Conservation (phyloP, 2,113 vertebrate species). For the Callaeas wilsoni region DNA sequence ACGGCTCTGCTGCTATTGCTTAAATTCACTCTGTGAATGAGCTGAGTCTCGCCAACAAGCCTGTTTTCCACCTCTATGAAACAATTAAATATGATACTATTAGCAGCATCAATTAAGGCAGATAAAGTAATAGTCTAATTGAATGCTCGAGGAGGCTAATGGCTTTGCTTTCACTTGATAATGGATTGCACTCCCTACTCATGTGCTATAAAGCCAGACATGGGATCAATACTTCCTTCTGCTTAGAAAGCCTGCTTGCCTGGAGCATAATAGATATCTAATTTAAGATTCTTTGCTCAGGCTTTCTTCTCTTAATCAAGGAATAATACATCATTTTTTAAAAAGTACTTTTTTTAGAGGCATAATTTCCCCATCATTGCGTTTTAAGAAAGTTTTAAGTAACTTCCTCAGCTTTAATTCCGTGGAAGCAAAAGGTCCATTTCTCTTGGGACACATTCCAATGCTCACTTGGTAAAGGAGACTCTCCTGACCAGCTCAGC, state of each 20-base stretch:
- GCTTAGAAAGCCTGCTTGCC: slow-evolving; percentile 58
- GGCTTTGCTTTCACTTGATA: slow-evolving; percentile 60
- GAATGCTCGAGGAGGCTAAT: slow-evolving; percentile 68
- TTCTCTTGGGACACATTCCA: not conserved
- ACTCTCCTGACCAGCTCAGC: not conserved
- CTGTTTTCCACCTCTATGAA: slow-evolving; percentile 28
- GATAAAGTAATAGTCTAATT: slow-evolving; percentile 73
- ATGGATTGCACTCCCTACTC: slow-evolving; percentile 59
- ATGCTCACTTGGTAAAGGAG: not conserved
- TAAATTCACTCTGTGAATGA: slow-evolving; percentile 25
- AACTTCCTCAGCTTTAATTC: not conserved
- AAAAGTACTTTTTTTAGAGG: not conserved
- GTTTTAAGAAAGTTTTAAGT: slow-evolving; percentile 17
- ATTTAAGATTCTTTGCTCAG: slow-evolving; percentile 48
- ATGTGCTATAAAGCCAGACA: slow-evolving; percentile 51
- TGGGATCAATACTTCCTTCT: slow-evolving; percentile 68
- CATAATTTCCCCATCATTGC: not conserved
- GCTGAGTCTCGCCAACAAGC: slow-evolving; percentile 56
- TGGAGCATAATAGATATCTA: slow-evolving; percentile 58
- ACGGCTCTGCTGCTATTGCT: not conserved
- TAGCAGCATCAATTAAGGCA: slow-evolving; percentile 70
- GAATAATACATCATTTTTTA: not conserved
- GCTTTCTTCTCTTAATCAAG: slow-evolving; percentile 56
- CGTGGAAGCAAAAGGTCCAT: not conserved
- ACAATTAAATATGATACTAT: slow-evolving; percentile 72